Conservation (phyloP, 1,140 invertebrate species). For the Eriocheir sinensis region DNA sequence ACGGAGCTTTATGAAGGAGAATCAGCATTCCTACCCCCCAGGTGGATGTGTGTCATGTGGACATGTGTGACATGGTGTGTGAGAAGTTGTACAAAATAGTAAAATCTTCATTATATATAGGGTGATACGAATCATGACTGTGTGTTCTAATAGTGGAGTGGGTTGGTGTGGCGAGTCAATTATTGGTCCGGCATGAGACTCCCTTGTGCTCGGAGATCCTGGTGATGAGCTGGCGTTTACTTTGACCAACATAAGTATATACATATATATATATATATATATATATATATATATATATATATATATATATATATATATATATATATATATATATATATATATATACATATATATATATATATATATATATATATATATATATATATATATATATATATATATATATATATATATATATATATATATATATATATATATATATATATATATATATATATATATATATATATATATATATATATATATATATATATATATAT, state of each 20-base stretch:
- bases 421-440: conserved; percentile 69
- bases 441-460: conserved; percentile 67
- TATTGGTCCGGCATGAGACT: too few species aligned
- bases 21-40: too few species aligned
- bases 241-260: conserved; percentile 24
- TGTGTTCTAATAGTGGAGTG: too few species aligned
- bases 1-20: too few species aligned
- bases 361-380: background rate
- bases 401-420: conserved; percentile 68
- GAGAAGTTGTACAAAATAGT: too few species aligned
- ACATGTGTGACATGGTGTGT: too few species aligned
- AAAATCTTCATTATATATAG: too few species aligned
- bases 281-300: conserved; percentile 54
- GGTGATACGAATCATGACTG: too few species aligned
- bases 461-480: conserved; percentile 64
- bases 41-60: too few species aligned
- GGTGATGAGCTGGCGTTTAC: too few species aligned
- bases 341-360: conserved; percentile 14
- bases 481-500: conserved; percentile 62
- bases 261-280: conserved; percentile 53
- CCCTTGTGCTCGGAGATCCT: too few species aligned
- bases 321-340: conserved; percentile 58
- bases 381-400: conserved; percentile 50
- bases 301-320: conserved; percentile 60
- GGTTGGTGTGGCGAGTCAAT: too few species aligned